Evolutionary conservation across 2,113 vertebrate species (phyloP).

Genomic region (Zosterops japonicus): DNA sequence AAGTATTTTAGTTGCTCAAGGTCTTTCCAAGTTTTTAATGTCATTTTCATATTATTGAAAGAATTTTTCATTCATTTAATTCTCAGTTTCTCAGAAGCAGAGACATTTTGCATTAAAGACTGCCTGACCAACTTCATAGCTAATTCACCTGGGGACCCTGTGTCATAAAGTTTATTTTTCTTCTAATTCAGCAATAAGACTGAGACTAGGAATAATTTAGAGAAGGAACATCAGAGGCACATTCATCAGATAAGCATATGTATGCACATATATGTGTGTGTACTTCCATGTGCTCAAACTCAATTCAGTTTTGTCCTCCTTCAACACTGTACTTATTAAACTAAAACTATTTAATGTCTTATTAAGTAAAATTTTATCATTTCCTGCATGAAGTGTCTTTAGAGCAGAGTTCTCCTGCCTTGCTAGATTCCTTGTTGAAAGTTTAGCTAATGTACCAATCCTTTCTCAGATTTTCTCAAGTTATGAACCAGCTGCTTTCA

Average conservation of each 20-base stretch:
- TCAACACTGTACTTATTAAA: not conserved
- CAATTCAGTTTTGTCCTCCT: not conserved
- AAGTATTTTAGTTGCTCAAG: constrained; percentile 9
- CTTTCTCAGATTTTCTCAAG: not conserved
- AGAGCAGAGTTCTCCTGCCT: not conserved
- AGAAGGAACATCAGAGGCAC: not conserved
- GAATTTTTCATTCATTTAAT: constrained; percentile 32
- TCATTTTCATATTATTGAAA: constrained; percentile 18
- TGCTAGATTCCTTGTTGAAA: not conserved
- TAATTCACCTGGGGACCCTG: not conserved
- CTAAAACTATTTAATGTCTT: not conserved
- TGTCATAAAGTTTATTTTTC: not conserved
- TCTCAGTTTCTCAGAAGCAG: not conserved
- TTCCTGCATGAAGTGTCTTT: not conserved
- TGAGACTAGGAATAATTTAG: not conserved
- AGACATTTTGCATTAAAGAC: constrained; percentile 6
- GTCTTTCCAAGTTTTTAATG: constrained; percentile 23
- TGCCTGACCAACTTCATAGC: not conserved
- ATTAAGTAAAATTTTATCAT: not conserved
- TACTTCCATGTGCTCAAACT: not conserved
- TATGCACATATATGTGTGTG: not conserved
- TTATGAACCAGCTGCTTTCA: not conserved
- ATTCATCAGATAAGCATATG: not conserved
- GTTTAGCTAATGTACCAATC: not conserved
- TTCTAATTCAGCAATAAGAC: not conserved